Conservation (phyloP, 2,113 vertebrate genomes). For the Lutjanus erythropterus region DNA sequence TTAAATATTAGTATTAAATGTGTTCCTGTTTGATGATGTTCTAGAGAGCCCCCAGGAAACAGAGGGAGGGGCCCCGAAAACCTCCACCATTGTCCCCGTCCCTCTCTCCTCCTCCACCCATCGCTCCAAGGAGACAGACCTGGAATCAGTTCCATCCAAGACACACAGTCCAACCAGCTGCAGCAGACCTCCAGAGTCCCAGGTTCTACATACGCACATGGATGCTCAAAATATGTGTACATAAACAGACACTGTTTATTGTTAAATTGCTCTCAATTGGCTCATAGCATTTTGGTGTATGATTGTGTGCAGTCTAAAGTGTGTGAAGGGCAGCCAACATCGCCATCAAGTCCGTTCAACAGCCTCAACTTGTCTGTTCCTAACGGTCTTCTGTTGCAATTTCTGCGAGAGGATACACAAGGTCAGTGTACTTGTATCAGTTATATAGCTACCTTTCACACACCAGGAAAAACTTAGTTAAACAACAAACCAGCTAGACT, state of each 20-base stretch:
- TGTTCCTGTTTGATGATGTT: constrained; percentile 30
- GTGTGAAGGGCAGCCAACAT: constrained; percentile 37
- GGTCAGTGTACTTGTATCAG: too few relatives aligned
- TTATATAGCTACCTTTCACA: too few relatives aligned
- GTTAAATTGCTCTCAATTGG: neutral
- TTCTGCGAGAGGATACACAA: constrained; percentile 81
- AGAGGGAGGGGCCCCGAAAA: neutral
- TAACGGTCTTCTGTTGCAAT: constrained; percentile 89
- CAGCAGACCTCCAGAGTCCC: constrained; percentile 5
- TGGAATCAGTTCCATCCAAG: constrained; percentile 21
- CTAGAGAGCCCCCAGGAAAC: constrained; percentile 33
- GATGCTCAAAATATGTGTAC: neutral
- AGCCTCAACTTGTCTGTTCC: constrained; percentile 89
- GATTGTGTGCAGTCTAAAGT: constrained; percentile 14
- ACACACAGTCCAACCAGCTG: constrained; percentile 33
- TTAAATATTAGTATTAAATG: neutral
- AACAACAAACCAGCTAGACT: too few relatives aligned
- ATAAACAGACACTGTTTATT: neutral
- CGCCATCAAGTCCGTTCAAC: constrained; percentile 71
- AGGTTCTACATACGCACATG: constrained; percentile 48
- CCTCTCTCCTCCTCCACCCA: constrained; percentile 60
- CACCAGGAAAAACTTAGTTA: too few relatives aligned
- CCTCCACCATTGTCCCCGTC: constrained; percentile 65
- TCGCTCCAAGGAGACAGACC: constrained; percentile 5
- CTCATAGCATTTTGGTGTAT: neutral